Base-by-base conservation (phyloP, 2,888 invertebrate genomes). In the Cenopis cana region DNA sequence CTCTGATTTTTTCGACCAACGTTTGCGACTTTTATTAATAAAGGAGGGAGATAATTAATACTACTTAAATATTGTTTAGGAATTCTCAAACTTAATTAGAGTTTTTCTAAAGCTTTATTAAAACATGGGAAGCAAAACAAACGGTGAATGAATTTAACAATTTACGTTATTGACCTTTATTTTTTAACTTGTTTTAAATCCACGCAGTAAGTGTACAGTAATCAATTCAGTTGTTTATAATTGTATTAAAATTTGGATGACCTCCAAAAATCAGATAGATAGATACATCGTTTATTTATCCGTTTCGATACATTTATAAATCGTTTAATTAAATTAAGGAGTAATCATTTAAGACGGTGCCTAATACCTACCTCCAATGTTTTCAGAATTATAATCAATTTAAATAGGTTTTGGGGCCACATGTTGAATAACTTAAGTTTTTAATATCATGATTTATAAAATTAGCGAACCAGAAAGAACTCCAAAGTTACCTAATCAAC, bases 1-100 rank as follows among this genome's bases (percentile, higher is more conserved):
- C 85, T 86, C 85, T 73, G 82, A 81, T 82, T 88, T 89, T 89
- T 89, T 86, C 78, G 75, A 78, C 81, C 82, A 76, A 79, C 85
- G 85, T 87, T 85, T 77, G 79, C 84, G 87, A 89, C 88, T 91
- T 93, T 92, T 91, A 91, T 93, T 93, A 93, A 91, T 91, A 93
- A 91, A 87, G 86, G 82, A 85, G 81, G 81, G 86, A 91, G 91
- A 93, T 92, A 93, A 93, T 93, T 93, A 93, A 93, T 93, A 93
- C 93, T 93, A 93, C 93, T 93, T 93, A 93, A 92, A 91, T 86
- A 88, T 93, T 92, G 91, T 91, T 93, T 91, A 90, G 89, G 89
- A 82, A 85, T 85, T 86, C 76, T 75, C 73, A 77, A 87, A 89
- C 87, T 91, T 92, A 90, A 92, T 93, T 89, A 89, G 81, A 81